Evolutionary conservation across 2,113 vertebrate species (phyloP).

Genomic region (Clarias macrocephalus): DNA sequence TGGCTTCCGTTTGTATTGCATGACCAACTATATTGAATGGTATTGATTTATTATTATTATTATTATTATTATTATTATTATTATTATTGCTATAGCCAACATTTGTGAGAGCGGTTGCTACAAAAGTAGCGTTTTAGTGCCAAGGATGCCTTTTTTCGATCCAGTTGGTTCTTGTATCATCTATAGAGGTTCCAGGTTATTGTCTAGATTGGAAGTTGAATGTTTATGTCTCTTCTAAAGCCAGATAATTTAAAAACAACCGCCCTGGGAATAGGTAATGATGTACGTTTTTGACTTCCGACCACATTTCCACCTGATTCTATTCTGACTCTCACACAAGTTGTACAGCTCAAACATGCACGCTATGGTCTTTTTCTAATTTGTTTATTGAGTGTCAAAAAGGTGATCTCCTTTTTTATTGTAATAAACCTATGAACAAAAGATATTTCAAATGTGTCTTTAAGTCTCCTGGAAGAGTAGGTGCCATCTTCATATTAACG

Average conservation of each 20-base stretch:
- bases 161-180: not conserved
- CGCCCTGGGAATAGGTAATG: not conserved
- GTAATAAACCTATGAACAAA: too few relatives aligned
- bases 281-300: not conserved
- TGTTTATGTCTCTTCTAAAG: not conserved
- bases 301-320: not conserved
- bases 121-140: not conserved
- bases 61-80: not conserved
- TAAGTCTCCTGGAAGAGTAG: not conserved
- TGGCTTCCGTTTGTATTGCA: not conserved
- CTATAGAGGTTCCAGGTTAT: not conserved
- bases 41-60: not conserved
- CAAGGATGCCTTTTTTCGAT: not conserved
- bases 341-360: not conserved
- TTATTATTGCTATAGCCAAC: not conserved
- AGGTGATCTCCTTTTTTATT: too few relatives aligned
- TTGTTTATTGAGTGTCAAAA: not conserved
- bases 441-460: not conserved
- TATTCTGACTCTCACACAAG: not conserved
- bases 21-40: not conserved
- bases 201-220: not conserved
- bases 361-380: not conserved
- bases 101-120: not conserved
- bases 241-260: not conserved
- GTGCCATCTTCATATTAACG: not conserved